phyloP scores from a whole-genome alignment of 2,888 invertebrate genomes.

The Thyatira batis region DNA sequence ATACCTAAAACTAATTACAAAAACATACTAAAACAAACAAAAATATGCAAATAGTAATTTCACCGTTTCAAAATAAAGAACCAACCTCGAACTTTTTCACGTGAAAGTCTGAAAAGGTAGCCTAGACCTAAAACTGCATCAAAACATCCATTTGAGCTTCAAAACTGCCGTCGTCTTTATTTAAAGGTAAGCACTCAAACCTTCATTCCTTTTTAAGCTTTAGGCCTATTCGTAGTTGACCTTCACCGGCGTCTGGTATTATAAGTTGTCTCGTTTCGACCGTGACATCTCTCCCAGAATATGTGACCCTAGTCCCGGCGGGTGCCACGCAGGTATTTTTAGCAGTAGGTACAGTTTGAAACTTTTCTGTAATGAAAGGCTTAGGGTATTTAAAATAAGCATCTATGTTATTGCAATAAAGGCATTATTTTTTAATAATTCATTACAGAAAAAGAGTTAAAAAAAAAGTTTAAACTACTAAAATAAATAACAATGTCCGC shows the following conservation, averaged over 20 bases:
- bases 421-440: too few relatives aligned
- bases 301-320: background rate
- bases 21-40: too few relatives aligned
- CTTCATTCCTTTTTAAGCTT: background rate
- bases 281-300: background rate
- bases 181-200: background rate
- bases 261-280: background rate
- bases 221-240: background rate
- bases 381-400: too few relatives aligned
- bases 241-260: background rate
- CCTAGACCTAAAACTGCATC: background rate
- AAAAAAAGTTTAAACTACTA: too few relatives aligned
- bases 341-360: background rate
- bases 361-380: background rate
- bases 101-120: background rate
- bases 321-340: background rate
- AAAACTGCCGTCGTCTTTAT: background rate
- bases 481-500: too few relatives aligned
- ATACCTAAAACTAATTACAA: too few relatives aligned
- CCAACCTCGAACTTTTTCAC: background rate
- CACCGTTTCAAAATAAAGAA: too few relatives aligned
- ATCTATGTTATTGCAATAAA: too few relatives aligned
- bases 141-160: background rate
- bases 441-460: too few relatives aligned
- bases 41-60: too few relatives aligned